Conservation (phyloP, 2,888 invertebrate species). For the Phyto melanocephala region DNA sequence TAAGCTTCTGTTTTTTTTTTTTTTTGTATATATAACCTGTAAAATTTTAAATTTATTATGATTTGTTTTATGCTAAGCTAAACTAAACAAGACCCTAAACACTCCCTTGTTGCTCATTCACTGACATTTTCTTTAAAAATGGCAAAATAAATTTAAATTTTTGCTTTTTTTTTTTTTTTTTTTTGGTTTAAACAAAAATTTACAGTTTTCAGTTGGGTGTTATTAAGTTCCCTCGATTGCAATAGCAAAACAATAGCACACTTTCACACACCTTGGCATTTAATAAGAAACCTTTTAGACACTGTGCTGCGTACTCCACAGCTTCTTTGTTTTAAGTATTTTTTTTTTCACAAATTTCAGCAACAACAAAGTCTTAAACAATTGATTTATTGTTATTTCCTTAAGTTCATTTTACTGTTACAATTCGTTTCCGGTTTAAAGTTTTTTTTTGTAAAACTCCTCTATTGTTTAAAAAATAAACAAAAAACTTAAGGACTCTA, state of each 20-base stretch:
- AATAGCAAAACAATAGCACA: slow-evolving; percentile 18
- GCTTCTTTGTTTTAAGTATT: not conserved
- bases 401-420: slow-evolving; percentile 42
- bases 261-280: not conserved
- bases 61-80: too few relatives aligned
- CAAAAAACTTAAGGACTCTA: slow-evolving; percentile 40
- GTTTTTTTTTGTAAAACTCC: slow-evolving; percentile 5
- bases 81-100: not conserved
- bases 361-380: slow-evolving; percentile 30
- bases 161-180: not conserved
- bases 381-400: slow-evolving; percentile 61
- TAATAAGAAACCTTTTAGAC: slow-evolving; percentile 19
- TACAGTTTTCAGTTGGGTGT: slow-evolving; percentile 1
- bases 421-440: slow-evolving; percentile 54
- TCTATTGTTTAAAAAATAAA: not conserved
- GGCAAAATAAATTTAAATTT: not conserved
- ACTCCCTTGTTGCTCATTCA: not conserved
- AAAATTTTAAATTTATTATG: too few relatives aligned
- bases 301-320: not conserved
- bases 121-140: not conserved
- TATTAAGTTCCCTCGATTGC: slow-evolving; percentile 24
- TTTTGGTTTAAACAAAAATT: not conserved
- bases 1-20: too few relatives aligned
- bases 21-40: too few relatives aligned
- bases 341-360: not conserved